These are phyloP conservation scores for Papilio demoleus DNA, from an alignment of 2,888 invertebrate species.

Conservation along the genomic window DNA sequence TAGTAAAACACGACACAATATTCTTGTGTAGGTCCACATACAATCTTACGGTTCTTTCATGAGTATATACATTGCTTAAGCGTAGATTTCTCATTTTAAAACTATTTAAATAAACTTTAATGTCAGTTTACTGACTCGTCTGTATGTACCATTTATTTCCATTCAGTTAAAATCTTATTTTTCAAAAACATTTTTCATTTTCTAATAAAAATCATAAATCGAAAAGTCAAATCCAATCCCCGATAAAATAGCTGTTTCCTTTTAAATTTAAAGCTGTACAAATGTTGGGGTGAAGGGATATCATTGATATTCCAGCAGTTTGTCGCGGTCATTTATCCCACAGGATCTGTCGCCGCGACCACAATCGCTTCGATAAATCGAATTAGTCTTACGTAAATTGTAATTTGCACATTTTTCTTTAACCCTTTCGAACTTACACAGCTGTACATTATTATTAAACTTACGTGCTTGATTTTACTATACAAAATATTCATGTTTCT, in stretches of 20 bases:
- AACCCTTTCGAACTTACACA: slow-evolving; percentile 61
- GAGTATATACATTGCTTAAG: too few species aligned
- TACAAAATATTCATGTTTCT: too few species aligned
- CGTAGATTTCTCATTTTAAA: too few species aligned
- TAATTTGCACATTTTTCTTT: slow-evolving; percentile 82
- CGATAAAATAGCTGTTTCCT: slow-evolving; percentile 13
- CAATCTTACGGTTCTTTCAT: too few species aligned
- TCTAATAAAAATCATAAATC: not conserved
- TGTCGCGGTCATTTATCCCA: slow-evolving; percentile 66
- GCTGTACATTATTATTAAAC: too few species aligned
- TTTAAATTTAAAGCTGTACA: slow-evolving; percentile 41
- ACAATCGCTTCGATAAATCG: slow-evolving; percentile 81
- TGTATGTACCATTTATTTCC: too few species aligned
- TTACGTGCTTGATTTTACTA: too few species aligned
- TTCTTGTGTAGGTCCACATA: too few species aligned
- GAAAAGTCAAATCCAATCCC: not conserved
- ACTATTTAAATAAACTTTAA: too few species aligned
- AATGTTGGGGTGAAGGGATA: slow-evolving; percentile 48
- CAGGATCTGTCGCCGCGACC: slow-evolving; percentile 62
- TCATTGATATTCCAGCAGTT: slow-evolving; percentile 66
- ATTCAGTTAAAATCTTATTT: not conserved
- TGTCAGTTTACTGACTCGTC: too few species aligned
- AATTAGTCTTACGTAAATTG: slow-evolving; percentile 81
- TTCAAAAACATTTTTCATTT: not conserved
- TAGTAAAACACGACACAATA: not conserved